Evolutionary conservation across 2,797 vertebrate genomes (phyloP), one percentile per base, ranked within the genome.

Genomic region (Epinephelus awoara): DNA sequence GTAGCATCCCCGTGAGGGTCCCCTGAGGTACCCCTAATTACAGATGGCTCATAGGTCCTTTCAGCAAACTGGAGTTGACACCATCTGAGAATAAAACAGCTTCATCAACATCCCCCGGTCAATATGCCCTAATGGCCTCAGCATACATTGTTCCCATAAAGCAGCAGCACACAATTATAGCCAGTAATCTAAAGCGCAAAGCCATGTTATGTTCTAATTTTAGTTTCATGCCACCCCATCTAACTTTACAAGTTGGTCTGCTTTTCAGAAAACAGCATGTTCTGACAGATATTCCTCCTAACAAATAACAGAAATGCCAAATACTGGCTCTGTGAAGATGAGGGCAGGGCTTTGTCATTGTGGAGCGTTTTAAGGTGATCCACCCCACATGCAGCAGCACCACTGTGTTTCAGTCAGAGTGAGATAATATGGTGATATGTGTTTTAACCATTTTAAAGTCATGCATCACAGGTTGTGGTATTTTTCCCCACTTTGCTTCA

Each of bases 321-420:
- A 88, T 79, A 83, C 78, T 85, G 92, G 83, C 75, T 79, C 81
- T 80, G 74, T 84, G 89, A 83, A 47, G 83, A 90, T 70, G 91
- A 94, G 89, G 94, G 93, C 90, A 92, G 93, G 94, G 94, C 89
- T 94, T 89, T 93, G 89, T 90, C 92, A 89, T 88, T 87, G 90
- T 86, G 77, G 62, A 79, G 70, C 17, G 23, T 89, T 85, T 95
- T 94, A 95, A 95, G 94, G 94, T 91, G 44, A 58, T 25, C 92
- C 88, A 79, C 23, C 67, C 55, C 21, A 54, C 47, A 79, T 77
- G 57, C 68, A 68, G 63, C 59, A 59, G 27, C 0, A 49, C 8
- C 49, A 34, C 34, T 74, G 66, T 29, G 44, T 72, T 80, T 72
- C 25, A 67, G 7, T 49, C 18, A 21, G 0, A 0, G 0, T 51